Evolutionary conservation across 1,140 invertebrate species (phyloP), one percentile per base, ranked within the genome.

Genomic region (Lutraria rhynchaena): DNA sequence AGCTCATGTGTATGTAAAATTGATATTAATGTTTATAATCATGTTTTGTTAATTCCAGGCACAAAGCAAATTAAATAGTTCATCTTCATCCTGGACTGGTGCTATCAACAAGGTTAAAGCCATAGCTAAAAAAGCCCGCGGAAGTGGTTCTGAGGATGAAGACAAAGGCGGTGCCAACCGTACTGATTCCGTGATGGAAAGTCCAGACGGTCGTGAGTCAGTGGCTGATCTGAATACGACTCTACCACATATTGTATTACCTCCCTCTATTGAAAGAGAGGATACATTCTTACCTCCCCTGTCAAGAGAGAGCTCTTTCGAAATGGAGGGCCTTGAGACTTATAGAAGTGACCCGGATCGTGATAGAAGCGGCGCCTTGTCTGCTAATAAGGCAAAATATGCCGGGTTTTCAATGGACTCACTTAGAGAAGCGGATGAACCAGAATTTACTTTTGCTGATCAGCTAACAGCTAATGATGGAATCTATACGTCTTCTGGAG

Each of bases 81-180:
- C 37, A 7, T 41, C 37, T 7, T 3, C 60, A n/a, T 33, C 35
- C 2, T 63, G 27, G 19, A 44, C 60, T 1, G 60, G 60, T 7
- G 60, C 60, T n/a, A n/a, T 63, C 31, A 63, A 44, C n/a, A 63
- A 63, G 19, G 60, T 44, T 9, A 63, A 63, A 44, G 35, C 60
- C 37, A 63, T 63, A n/a, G 22, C 24, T 22, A 63, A 63, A 63
- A 41, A 41, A 15, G n/a, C n/a, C n/a, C 5, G 15, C 5, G 15
- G 15, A 15, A 15, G 15, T 5, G 37, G 37, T 41, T 5, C 5
- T 15, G 37, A 41, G 15, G 37, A 41, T 41, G 37, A 41, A 41
- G 37, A 41, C 37, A 41, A 41, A 41, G 5, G 5, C 5, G 15
- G 37, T 41, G 37, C 5, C 5, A 41, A 15, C 15, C 5, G 15